Evolutionary conservation across 2,797 vertebrate genomes (phyloP), one percentile per base, ranked within the genome.

Genomic region (Crenichthys baileyi): DNA sequence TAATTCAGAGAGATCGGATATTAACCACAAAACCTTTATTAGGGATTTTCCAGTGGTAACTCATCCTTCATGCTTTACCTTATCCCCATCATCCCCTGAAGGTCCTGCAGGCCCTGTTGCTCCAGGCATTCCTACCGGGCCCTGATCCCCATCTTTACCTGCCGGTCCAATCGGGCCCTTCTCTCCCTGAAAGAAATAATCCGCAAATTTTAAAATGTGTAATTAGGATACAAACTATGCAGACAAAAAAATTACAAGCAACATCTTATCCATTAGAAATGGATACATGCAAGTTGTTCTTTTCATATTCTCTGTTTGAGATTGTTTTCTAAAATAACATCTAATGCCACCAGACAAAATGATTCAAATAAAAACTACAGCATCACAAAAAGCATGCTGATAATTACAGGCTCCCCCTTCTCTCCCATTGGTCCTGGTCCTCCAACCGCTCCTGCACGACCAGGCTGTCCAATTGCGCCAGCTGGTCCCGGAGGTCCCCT

Each of bases 11-110:
- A 24, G 16, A 70, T 46, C 15, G 44, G 5, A 70, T 26, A n/a
- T 68, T 44, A 20, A 24, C 4, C 2, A 13, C 5, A 46, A 13
- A 46, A 13, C 1, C 8, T 41, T 20, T 1, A n/a, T 26, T 70
- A 15, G 44, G 2, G 13, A 7, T 70, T 70, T 7, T 70, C 41
- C 51, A n/a, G 41, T 12, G 24, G 24, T 46, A 70, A 70, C 12
- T 6, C 41, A 26, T 46, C 41, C 2, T 26, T 13, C 44, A 63
- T 48, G 63, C 5, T 16, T 73, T 91, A 98, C 98, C 97, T 99
- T 99, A 85, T 99, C 98, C 58, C 98, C 98, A 0, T 99, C 98
- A 81, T 99, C 98, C 83, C 98, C 98, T 0, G 97, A 96, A 53
- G 96, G 96, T 1, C 98, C 98, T 0, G 96, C 94, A 0, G 98